These are phyloP conservation scores for Branchinecta sandiegonensis DNA, from an alignment of 2,888 invertebrate genomes.

Conservation along the genomic window DNA sequence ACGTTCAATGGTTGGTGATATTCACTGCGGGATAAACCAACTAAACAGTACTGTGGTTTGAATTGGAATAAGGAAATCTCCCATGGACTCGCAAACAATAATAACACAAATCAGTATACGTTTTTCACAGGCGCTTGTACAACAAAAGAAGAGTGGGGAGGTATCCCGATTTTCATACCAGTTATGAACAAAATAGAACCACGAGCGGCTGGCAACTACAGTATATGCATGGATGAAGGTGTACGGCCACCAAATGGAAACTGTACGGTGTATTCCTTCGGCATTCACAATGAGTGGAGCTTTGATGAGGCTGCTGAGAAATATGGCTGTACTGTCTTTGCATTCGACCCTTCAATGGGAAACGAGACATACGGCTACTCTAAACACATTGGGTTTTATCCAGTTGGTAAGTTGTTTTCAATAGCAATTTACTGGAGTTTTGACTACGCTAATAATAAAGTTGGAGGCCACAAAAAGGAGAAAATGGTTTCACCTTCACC, in stretches of 20 bases:
- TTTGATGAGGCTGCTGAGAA: conserved; percentile 3
- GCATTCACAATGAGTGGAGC: neutral
- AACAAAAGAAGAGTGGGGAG: conserved; percentile 7
- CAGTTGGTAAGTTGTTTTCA: neutral
- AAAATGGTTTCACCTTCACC: too few species aligned
- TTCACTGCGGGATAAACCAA: too few species aligned
- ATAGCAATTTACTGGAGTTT: too few species aligned
- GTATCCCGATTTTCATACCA: neutral
- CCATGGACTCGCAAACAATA: too few species aligned
- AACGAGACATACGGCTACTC: neutral
- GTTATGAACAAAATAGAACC: neutral
- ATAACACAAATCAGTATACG: too few species aligned
- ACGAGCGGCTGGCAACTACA: neutral
- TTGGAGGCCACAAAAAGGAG: too few species aligned
- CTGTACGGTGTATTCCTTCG: neutral
- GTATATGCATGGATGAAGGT: neutral
- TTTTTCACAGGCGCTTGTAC: neutral
- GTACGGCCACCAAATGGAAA: neutral
- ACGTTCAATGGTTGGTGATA: too few species aligned
- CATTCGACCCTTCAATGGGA: conserved; percentile 12
- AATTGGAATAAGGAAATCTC: too few species aligned
- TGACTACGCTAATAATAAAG: too few species aligned
- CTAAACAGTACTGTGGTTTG: too few species aligned
- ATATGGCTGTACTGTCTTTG: neutral
- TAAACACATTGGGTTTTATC: neutral